Evolutionary conservation across 2,888 invertebrate species (phyloP).

Genomic region (Nymphalis c-album): DNA sequence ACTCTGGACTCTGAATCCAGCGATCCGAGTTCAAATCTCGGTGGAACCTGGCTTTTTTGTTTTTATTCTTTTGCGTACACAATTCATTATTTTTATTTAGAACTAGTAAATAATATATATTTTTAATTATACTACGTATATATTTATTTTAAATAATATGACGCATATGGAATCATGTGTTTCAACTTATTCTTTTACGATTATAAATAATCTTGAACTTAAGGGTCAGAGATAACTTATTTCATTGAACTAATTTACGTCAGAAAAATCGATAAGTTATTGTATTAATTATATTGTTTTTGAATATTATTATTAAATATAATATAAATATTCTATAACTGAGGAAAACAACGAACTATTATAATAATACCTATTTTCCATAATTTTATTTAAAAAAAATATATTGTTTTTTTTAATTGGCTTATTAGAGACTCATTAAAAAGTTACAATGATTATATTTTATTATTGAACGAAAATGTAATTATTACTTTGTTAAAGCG

Average conservation of each 20-base stretch:
- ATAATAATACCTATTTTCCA: no score
- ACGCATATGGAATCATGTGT: neutral
- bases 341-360: neutral
- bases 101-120: neutral
- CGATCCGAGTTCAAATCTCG: constrained; percentile 92
- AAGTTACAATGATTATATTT: no score
- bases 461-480: no score
- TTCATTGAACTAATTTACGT: constrained; percentile 19
- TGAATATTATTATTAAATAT: no score
- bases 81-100: neutral
- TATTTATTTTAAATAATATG: neutral
- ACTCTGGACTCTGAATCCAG: constrained; percentile 92
- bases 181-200: neutral
- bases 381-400: no score
- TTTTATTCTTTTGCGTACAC: constrained; percentile 10
- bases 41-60: constrained; percentile 83
- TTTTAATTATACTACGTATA: neutral
- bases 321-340: neutral
- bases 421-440: no score
- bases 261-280: constrained; percentile 1
- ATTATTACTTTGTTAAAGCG: no score
- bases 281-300: neutral
- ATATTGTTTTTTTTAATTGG: no score
- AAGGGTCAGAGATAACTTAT: constrained; percentile 12
- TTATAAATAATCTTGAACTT: constrained; percentile 8